Evolutionary conservation across 2,888 invertebrate species (phyloP).

Genomic region (Trachelus tabidus): DNA sequence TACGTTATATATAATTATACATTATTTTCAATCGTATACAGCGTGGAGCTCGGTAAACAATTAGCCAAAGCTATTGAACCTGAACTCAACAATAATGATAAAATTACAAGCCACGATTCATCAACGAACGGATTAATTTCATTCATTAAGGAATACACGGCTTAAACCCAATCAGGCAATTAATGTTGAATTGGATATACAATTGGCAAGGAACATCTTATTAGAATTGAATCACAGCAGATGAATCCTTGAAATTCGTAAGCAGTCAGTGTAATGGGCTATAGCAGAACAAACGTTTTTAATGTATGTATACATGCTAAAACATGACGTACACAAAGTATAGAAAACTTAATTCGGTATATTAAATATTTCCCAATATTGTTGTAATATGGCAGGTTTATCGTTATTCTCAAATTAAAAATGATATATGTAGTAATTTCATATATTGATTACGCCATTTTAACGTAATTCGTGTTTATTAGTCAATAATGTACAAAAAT

Average conservation of each 20-base stretch:
- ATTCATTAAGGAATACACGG: constrained; percentile 82
- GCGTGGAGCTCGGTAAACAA: constrained; percentile 98
- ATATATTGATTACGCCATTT: neutral
- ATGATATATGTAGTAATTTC: neutral
- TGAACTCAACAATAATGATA: constrained; percentile 78
- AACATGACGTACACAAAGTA: neutral
- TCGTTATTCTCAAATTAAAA: neutral
- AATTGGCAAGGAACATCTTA: constrained; percentile 93
- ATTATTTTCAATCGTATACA: constrained; percentile 51
- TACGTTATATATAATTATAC: neutral
- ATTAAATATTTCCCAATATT: neutral
- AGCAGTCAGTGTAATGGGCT: neutral
- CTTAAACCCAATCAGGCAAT: constrained; percentile 68
- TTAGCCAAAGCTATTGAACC: constrained; percentile 98
- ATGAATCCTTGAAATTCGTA: neutral
- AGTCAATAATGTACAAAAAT: neutral
- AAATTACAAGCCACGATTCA: constrained; percentile 85
- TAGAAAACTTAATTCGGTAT: neutral
- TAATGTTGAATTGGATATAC: constrained; percentile 97
- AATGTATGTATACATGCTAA: neutral
- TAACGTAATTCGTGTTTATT: neutral
- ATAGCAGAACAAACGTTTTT: neutral
- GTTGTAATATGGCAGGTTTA: neutral
- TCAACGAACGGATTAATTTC: constrained; percentile 98
- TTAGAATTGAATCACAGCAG: constrained; percentile 80